These are phyloP conservation scores for Epirrita christyi DNA, from an alignment of 2,888 invertebrate species.

Conservation along the genomic window DNA sequence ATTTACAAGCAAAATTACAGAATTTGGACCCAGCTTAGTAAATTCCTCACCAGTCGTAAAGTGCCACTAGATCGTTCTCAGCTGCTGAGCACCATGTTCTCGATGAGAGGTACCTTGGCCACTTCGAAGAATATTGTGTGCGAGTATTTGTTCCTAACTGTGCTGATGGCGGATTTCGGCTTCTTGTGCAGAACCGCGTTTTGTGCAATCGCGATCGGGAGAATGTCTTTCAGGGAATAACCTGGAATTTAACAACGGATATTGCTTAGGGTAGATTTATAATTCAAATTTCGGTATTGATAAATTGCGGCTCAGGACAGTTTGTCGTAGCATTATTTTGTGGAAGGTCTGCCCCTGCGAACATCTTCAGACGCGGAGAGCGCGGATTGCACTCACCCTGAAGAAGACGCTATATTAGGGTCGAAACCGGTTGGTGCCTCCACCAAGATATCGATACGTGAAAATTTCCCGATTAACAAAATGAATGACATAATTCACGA, in stretches of 20 bases:
- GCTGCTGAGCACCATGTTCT: slow-evolving; percentile 66
- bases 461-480: no score
- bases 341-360: no score
- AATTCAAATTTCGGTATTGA: no score
- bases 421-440: no score
- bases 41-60: slow-evolving; percentile 56
- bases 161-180: slow-evolving; percentile 91
- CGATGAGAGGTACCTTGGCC: slow-evolving; percentile 90
- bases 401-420: no score
- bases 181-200: slow-evolving; percentile 92
- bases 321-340: no score
- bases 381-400: no score
- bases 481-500: no score
- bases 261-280: no score
- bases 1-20: slow-evolving; percentile 47
- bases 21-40: slow-evolving; percentile 69
- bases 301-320: no score
- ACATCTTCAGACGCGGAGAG: no score
- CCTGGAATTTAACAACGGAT: slow-evolving; percentile 74
- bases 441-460: no score
- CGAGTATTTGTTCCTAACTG: slow-evolving; percentile 96
- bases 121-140: slow-evolving; percentile 97
- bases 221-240: slow-evolving; percentile 90
- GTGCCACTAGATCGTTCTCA: slow-evolving; percentile 59
- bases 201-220: slow-evolving; percentile 87